Percentiles rank a stretch among this genome's conserved stretches.
Evolutionary conservation across 2,888 invertebrate genomes (phyloP).

Genomic region (Pogonocherus hispidulus): DNA sequence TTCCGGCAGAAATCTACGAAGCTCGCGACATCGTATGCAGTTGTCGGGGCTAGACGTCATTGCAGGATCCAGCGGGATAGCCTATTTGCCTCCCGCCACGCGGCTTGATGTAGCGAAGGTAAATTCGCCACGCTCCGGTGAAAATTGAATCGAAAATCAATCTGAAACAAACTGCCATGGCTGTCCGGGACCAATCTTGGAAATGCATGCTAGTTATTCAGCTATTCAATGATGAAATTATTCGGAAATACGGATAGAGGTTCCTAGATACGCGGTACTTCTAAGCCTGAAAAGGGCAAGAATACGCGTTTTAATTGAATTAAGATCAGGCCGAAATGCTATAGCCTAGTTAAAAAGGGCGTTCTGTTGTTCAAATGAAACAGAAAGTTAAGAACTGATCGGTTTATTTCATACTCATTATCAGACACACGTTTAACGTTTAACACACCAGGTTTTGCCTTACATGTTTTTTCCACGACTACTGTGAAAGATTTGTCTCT

Average conservation of each 20-base stretch:
- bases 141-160: conserved; percentile 65
- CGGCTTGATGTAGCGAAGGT: conserved; percentile 33
- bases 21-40: conserved; percentile 36
- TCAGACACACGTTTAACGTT: no score
- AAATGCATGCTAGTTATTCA: conserved; percentile 62
- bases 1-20: background rate
- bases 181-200: conserved; percentile 57
- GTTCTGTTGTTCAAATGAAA: no score
- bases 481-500: no score
- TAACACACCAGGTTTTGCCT: no score
- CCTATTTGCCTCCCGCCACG: conserved; percentile 32
- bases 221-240: conserved; percentile 65
- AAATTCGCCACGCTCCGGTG: conserved; percentile 54
- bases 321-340: no score
- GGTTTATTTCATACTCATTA: no score
- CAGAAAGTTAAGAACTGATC: no score
- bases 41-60: conserved; percentile 34
- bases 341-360: no score
- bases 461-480: no score
- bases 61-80: conserved; percentile 4
- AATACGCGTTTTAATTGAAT: no score
- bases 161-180: conserved; percentile 54
- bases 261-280: conserved; percentile 43
- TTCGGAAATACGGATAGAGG: conserved; percentile 61
- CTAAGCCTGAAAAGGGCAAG: no score